Conservation (phyloP, 2,888 invertebrate genomes). For the Melieria crassipennis region DNA sequence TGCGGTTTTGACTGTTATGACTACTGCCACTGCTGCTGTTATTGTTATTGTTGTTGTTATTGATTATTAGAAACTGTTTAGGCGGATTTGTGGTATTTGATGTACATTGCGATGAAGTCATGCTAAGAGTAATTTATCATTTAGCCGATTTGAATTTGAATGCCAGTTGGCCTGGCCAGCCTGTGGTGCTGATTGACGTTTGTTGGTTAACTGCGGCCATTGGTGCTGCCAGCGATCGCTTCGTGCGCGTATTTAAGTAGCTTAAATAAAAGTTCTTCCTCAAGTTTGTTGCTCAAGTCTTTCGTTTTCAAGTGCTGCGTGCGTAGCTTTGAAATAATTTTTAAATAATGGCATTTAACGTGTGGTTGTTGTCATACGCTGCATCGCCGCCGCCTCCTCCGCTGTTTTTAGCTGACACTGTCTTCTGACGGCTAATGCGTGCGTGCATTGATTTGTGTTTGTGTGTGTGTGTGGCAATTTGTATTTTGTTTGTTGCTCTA, state of each 20-base stretch:
- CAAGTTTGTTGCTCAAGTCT: conserved; percentile 28
- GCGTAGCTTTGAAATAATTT: conserved; percentile 12
- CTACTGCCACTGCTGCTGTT: too few relatives aligned
- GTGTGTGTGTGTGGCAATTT: conserved; percentile 5
- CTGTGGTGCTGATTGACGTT: too few relatives aligned
- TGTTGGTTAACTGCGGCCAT: neutral
- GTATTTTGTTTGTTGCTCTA: conserved; percentile 9
- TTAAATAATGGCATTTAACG: neutral
- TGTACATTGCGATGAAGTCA: conserved; percentile 5
- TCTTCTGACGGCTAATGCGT: neutral
- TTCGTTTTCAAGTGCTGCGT: neutral
- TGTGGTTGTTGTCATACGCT: neutral
- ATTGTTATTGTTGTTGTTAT: too few relatives aligned
- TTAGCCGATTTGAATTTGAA: neutral
- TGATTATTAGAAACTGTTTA: too few relatives aligned
- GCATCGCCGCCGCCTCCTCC: too few relatives aligned
- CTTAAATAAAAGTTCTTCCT: conserved; percentile 4
- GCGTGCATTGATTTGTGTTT: neutral
- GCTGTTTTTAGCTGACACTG: neutral
- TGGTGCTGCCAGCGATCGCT: neutral
- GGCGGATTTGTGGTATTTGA: neutral
- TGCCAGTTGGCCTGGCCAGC: neutral
- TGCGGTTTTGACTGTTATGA: too few relatives aligned
- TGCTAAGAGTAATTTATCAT: neutral
- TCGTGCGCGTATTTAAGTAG: conserved; percentile 20